A percentile compares a stretch with the other conserved stretches of the same genome.
Evolutionary conservation across 1,140 invertebrate species (phyloP).

Genomic region (Capitella teleta): DNA sequence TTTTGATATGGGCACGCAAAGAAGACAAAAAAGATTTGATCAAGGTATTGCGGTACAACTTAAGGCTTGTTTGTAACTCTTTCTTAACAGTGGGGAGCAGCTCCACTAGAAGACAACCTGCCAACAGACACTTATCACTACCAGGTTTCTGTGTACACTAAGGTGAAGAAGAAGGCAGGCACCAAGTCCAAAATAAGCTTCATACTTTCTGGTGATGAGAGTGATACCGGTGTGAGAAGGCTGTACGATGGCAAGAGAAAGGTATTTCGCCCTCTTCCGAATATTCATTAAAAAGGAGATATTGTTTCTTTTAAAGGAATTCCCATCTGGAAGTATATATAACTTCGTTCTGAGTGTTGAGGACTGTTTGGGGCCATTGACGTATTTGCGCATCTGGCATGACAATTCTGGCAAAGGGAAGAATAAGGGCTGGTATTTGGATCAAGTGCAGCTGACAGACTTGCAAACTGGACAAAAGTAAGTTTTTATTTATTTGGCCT

Average conservation of each 20-base stretch:
- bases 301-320: neutral
- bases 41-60: slow-evolving; percentile 27
- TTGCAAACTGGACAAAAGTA: slow-evolving; percentile 40
- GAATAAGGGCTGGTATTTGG: slow-evolving; percentile 36
- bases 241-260: slow-evolving; percentile 34
- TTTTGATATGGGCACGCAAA: slow-evolving; percentile 44
- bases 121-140: slow-evolving; percentile 40
- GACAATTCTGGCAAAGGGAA: slow-evolving; percentile 38
- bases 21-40: slow-evolving; percentile 43
- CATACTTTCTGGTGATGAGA: slow-evolving; percentile 36
- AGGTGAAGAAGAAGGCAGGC: slow-evolving; percentile 28
- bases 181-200: slow-evolving; percentile 36
- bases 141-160: slow-evolving; percentile 36
- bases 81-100: slow-evolving; percentile 41
- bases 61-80: no score
- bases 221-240: slow-evolving; percentile 33
- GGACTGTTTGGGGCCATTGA: slow-evolving; percentile 28
- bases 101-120: slow-evolving; percentile 38
- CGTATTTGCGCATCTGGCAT: slow-evolving; percentile 41
- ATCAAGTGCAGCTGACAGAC: slow-evolving; percentile 36
- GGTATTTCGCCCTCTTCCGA: slow-evolving; percentile 10
- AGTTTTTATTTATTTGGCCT: slow-evolving; percentile 3
- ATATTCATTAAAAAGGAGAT: neutral
- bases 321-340: slow-evolving; percentile 30
- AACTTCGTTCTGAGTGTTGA: slow-evolving; percentile 39